Evolutionary conservation across 2,113 vertebrate species (phyloP).

Genomic region (Castor canadensis): DNA sequence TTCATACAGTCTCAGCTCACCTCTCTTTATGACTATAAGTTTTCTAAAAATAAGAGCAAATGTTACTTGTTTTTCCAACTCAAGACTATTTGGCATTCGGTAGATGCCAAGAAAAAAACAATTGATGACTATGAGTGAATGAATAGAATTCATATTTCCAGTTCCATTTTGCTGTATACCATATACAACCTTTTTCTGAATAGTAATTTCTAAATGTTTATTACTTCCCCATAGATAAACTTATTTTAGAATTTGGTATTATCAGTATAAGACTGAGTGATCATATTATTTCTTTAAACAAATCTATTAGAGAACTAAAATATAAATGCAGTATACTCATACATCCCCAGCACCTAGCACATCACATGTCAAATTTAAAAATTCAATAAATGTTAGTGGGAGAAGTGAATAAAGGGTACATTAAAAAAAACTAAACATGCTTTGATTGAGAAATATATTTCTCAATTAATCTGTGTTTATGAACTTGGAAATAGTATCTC

Average conservation of each 20-base stretch:
- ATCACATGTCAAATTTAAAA: not conserved
- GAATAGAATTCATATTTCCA: not conserved
- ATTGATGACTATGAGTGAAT: not conserved
- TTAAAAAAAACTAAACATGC: not conserved
- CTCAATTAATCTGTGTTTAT: not conserved
- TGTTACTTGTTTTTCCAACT: not conserved
- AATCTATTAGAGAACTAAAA: not conserved
- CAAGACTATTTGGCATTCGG: not conserved
- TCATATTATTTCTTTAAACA: conserved; percentile 15
- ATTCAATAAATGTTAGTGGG: conserved; percentile 21
- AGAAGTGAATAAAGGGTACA: not conserved
- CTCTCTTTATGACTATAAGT: not conserved
- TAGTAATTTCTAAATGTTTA: not conserved
- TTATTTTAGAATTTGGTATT: not conserved
- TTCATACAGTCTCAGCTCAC: not conserved
- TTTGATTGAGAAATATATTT: conserved; percentile 5
- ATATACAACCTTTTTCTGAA: not conserved
- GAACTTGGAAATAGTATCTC: not conserved
- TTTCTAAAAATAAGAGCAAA: not conserved
- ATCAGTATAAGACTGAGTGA: not conserved
- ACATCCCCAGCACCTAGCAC: not conserved
- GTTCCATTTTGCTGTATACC: not conserved
- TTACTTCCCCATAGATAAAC: not conserved
- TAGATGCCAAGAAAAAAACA: not conserved
- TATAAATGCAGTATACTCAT: not conserved